A percentile compares a stretch with the other conserved stretches of the same genome.
Conservation (phyloP, 2,888 invertebrate genomes). For the Caenorhabditis imperialis region DNA sequence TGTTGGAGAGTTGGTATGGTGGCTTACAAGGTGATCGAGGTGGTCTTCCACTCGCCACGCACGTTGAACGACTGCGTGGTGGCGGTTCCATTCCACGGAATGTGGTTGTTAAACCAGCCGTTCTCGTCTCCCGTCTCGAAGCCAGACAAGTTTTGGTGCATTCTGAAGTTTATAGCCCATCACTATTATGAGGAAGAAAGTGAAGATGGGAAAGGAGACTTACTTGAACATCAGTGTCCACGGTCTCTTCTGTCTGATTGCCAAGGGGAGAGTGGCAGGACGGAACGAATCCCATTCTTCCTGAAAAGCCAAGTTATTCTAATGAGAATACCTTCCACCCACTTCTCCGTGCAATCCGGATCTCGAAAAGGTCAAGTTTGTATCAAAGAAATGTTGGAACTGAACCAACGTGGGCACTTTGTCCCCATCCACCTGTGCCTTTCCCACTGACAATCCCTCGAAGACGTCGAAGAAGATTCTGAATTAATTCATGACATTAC, state of each 20-base stretch:
- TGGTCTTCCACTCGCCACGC: slow-evolving; percentile 41
- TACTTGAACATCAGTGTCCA: slow-evolving; percentile 45
- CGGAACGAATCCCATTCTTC: slow-evolving; percentile 27
- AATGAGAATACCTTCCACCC: not conserved
- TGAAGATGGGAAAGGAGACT: not conserved
- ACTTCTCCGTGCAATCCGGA: slow-evolving; percentile 24
- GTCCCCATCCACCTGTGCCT: slow-evolving; percentile 30
- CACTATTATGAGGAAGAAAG: not conserved
- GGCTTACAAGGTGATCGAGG: slow-evolving; percentile 30
- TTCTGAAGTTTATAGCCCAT: no score
- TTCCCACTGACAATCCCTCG: slow-evolving; percentile 33
- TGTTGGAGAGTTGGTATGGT: not conserved
- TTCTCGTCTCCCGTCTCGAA: slow-evolving; percentile 43
- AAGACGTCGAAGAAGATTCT: slow-evolving; percentile 37
- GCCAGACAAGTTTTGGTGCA: slow-evolving; percentile 24
- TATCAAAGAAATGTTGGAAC: slow-evolving; percentile 29
- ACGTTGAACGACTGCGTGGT: slow-evolving; percentile 43
- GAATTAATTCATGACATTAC: no score
- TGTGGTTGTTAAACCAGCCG: slow-evolving; percentile 42
- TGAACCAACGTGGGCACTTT: slow-evolving; percentile 17
- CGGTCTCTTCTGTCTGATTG: slow-evolving; percentile 37
- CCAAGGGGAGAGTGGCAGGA: slow-evolving; percentile 20
- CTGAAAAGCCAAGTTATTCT: no score
- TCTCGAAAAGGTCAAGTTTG: slow-evolving; percentile 32
- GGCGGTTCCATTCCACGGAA: slow-evolving; percentile 39